phyloP scores from a whole-genome alignment of 2,113 vertebrate genomes.

The Tursiops truncatus region DNA sequence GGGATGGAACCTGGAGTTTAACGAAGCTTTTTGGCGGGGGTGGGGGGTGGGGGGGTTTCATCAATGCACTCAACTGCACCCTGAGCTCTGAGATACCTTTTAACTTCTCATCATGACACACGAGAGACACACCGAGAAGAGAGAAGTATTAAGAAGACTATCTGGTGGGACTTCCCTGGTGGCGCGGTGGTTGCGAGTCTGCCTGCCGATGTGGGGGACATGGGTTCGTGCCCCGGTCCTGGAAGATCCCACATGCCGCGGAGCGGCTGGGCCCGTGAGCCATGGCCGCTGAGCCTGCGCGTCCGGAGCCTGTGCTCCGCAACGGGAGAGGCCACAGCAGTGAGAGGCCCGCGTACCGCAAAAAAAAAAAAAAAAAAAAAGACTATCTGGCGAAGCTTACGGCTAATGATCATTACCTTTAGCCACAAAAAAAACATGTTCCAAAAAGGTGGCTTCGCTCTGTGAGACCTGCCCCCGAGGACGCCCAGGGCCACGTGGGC shows the following conservation, averaged over 20 bases:
- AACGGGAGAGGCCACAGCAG: too few species aligned
- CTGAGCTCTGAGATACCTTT: not conserved
- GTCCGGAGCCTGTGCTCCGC: too few species aligned
- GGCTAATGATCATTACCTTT: conserved; percentile 25
- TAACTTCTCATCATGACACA: not conserved
- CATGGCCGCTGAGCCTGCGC: too few species aligned
- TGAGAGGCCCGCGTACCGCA: too few species aligned
- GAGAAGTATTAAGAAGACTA: not conserved
- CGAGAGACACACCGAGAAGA: not conserved
- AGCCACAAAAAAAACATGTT: conserved; percentile 61
- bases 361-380: not conserved
- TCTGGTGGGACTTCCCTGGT: not conserved
- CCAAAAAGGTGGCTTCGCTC: conserved; percentile 65
- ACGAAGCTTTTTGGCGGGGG: not conserved
- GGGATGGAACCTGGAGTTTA: not conserved
- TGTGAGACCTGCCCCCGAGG: conserved; percentile 57
- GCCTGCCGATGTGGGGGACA: too few species aligned
- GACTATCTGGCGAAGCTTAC: not conserved
- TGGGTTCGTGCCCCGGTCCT: too few species aligned
- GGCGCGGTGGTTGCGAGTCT: too few species aligned
- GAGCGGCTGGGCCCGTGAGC: too few species aligned
- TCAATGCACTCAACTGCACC: not conserved
- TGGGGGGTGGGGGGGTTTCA: fast-evolving
- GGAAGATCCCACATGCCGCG: too few species aligned
- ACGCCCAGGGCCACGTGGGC: conserved; percentile 40